Conservation (phyloP, 2,113 vertebrate genomes). For the Microtus richardsoni region DNA sequence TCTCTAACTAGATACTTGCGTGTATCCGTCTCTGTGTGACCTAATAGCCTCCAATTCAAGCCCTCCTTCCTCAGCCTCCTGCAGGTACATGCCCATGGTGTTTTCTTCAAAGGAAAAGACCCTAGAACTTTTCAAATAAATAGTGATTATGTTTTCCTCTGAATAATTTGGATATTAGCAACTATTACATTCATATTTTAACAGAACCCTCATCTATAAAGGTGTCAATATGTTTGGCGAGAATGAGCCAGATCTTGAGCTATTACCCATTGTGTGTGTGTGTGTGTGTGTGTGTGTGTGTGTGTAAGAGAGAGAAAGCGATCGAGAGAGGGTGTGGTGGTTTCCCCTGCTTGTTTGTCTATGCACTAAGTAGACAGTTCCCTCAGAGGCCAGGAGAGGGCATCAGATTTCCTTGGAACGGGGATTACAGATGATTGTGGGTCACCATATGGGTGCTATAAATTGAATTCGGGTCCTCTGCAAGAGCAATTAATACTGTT, state of each 20-base stretch:
- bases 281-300: no score
- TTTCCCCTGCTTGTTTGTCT: background rate
- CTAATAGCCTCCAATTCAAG: background rate
- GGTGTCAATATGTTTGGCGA: background rate
- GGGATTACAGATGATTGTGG: background rate
- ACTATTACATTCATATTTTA: background rate
- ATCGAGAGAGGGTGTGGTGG: background rate
- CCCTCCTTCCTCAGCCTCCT: background rate
- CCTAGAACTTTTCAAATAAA: background rate
- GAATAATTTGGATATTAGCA: background rate
- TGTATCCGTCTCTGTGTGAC: background rate
- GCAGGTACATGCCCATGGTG: background rate
- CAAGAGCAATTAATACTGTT: background rate
- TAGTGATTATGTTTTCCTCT: background rate
- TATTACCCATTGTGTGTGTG: no score
- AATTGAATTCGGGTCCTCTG: background rate
- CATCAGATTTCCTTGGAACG: background rate
- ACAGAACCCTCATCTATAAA: background rate
- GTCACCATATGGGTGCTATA: background rate
- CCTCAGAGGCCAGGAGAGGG: background rate
- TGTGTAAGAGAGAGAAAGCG: no score
- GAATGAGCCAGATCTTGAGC: background rate
- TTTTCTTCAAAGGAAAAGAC: constrained; percentile 2
- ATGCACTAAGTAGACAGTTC: background rate
- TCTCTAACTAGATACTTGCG: background rate